Percentiles rank a stretch among this genome's conserved stretches.
Conservation (phyloP, 2,113 vertebrate genomes). For the Chaenocephalus aceratus region DNA sequence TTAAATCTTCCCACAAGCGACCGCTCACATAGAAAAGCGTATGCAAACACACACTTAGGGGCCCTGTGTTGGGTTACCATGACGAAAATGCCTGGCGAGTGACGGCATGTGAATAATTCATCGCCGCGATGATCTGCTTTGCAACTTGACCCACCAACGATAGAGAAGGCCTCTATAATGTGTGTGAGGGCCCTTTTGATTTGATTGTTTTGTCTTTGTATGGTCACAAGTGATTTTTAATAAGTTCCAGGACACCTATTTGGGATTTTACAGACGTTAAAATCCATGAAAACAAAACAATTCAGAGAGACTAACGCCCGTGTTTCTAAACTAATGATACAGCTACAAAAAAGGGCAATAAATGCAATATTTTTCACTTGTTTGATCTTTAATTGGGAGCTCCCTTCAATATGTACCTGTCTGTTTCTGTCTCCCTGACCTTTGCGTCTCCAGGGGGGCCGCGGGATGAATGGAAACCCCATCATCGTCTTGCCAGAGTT, state of each 20-base stretch:
- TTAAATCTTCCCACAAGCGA: background rate
- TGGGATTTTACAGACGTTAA: background rate
- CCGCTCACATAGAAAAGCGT: background rate
- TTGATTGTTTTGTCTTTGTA: background rate
- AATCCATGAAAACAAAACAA: background rate
- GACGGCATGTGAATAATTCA: constrained; percentile 74
- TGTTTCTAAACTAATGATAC: background rate
- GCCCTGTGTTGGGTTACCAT: constrained; percentile 54
- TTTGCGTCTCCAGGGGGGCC: constrained; percentile 86
- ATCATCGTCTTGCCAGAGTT: constrained; percentile 96
- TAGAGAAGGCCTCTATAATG: constrained; percentile 1
- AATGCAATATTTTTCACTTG: background rate
- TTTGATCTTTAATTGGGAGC: background rate
- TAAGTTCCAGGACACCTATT: too few species aligned
- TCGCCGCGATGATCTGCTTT: constrained; percentile 20
- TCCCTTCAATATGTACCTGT: background rate
- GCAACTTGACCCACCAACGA: constrained; percentile 59
- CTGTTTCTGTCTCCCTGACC: background rate
- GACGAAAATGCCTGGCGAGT: constrained; percentile 38
- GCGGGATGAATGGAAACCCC: constrained; percentile 90
- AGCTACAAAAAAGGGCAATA: background rate
- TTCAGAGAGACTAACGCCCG: background rate
- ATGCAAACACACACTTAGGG: constrained; percentile 15
- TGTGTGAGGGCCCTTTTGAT: constrained; percentile 7
- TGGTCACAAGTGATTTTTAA: background rate